phyloP scores from a whole-genome alignment of 2,797 vertebrate species.

The Sarcoramphus papa region DNA sequence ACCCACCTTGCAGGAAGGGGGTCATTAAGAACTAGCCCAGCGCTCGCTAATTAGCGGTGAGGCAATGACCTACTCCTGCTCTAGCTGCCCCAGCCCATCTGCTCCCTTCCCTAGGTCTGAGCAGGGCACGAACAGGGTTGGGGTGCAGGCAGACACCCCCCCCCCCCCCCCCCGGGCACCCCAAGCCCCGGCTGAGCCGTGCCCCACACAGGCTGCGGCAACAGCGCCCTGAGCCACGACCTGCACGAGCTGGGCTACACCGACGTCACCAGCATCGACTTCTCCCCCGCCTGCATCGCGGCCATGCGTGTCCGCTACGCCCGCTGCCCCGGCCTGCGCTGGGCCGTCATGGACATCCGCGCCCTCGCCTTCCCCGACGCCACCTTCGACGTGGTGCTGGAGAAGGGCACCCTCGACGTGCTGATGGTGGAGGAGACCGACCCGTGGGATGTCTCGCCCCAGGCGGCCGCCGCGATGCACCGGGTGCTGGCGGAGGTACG shows the following conservation, averaged over 20 bases:
- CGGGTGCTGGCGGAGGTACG: slow-evolving; percentile 76
- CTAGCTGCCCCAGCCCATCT: neutral
- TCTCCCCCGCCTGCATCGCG: slow-evolving; percentile 85
- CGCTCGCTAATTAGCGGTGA: fast-evolving
- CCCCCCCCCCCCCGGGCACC: fast-evolving
- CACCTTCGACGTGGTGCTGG: slow-evolving; percentile 85
- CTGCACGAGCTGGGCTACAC: slow-evolving; percentile 80
- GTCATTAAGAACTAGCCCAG: neutral
- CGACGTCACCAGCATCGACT: slow-evolving; percentile 88
- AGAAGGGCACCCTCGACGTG: slow-evolving; percentile 90
- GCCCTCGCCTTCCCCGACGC: slow-evolving; percentile 76
- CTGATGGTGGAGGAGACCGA: slow-evolving; percentile 85
- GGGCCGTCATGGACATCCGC: slow-evolving; percentile 87
- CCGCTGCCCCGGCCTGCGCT: slow-evolving; percentile 76
- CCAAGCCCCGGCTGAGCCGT: neutral
- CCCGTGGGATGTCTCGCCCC: slow-evolving; percentile 81
- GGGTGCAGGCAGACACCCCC: neutral
- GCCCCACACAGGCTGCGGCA: slow-evolving; percentile 83
- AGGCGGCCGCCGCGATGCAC: slow-evolving; percentile 70
- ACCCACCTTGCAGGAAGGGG: too few species aligned
- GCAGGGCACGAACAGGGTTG: too few species aligned
- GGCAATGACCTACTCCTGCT: neutral
- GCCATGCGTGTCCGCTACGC: slow-evolving; percentile 79
- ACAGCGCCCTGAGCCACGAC: slow-evolving; percentile 85
- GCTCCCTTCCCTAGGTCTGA: fast-evolving